A percentile compares a stretch with the other conserved stretches of the same genome.
phyloP scores from a whole-genome alignment of 2,113 vertebrate genomes.

The Emydocephalus ijimae region DNA sequence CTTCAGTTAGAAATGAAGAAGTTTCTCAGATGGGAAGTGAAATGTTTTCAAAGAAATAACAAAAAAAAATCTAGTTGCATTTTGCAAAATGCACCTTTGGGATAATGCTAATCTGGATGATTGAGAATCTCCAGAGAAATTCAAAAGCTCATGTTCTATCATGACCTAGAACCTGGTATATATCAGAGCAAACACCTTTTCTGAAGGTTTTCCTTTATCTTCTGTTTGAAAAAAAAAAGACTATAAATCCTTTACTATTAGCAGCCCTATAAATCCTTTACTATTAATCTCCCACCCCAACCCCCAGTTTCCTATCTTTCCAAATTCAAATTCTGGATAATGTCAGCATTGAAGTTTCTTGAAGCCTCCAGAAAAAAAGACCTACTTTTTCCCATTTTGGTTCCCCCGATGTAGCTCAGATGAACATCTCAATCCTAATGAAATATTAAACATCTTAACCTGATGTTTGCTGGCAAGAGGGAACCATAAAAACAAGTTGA shows the following conservation, averaged over 20 bases:
- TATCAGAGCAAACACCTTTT: background rate
- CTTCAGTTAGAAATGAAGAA: background rate
- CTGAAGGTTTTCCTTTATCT: background rate
- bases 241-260: background rate
- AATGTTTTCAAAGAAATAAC: background rate
- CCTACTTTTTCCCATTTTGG: conserved; percentile 11
- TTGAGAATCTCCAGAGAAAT: background rate
- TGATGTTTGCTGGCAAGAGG: conserved; percentile 34
- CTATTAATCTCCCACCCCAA: background rate
- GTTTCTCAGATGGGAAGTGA: background rate
- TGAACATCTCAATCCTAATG: conserved; percentile 38
- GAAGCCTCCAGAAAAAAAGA: background rate
- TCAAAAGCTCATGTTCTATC: background rate
- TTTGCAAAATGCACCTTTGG: background rate
- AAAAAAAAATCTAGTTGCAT: background rate
- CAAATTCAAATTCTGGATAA: conserved; percentile 26
- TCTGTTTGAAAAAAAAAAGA: background rate
- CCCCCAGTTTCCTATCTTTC: background rate
- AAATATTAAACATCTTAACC: conserved; percentile 48
- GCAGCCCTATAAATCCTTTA: background rate
- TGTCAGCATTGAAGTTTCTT: background rate
- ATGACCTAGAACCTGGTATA: background rate
- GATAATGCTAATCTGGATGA: background rate
- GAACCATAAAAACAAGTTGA: conserved; percentile 39
- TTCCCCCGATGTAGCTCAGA: background rate